Evolutionary conservation across 1,140 invertebrate species (phyloP).

Genomic region (Ptiloglossa arizonensis): DNA sequence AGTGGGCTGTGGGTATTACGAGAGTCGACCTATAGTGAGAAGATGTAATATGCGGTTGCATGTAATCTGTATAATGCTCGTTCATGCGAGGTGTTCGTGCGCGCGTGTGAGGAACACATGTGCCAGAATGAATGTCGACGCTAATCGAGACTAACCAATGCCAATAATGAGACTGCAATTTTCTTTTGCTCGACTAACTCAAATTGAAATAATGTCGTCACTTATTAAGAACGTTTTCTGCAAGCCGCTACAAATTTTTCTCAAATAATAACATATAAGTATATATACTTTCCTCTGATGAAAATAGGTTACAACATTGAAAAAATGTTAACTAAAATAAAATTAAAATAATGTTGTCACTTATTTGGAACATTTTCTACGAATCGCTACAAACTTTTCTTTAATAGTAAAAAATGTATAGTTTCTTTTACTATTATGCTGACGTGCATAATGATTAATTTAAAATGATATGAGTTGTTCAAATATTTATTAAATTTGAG

Average conservation of each 20-base stretch:
- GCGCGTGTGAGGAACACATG: neutral
- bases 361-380: no score
- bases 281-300: no score
- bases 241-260: neutral
- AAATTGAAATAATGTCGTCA: conserved; percentile 35
- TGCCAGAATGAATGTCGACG: conserved; percentile 40
- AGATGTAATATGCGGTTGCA: conserved; percentile 61
- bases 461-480: no score
- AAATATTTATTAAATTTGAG: no score
- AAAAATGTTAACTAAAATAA: no score
- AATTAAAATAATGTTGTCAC: no score
- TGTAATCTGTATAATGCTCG: conserved; percentile 47
- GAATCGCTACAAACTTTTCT: no score
- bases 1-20: conserved; percentile 79
- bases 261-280: no score
- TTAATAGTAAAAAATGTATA: no score
- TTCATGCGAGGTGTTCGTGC: neutral
- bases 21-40: conserved; percentile 67
- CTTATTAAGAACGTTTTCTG: conserved; percentile 6
- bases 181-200: conserved; percentile 12
- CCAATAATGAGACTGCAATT: conserved; percentile 53
- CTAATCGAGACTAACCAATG: conserved; percentile 50
- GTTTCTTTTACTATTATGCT: no score
- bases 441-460: no score
- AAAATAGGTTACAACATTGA: no score